Evolutionary conservation across 2,113 vertebrate genomes (phyloP).

Genomic region (Thymallus thymallus): DNA sequence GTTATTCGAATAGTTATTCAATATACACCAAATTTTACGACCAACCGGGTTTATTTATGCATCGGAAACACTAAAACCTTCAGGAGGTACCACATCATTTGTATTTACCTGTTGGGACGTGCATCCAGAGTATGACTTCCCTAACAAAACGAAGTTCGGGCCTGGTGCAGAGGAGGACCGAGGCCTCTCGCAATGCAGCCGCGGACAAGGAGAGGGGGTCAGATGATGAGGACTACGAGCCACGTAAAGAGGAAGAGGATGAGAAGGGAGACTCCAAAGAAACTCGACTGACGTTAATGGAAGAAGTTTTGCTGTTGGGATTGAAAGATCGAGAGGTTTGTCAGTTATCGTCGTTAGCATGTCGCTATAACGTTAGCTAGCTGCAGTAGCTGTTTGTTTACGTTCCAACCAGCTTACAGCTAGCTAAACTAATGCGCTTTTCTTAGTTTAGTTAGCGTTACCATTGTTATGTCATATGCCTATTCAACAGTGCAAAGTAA

Average conservation of each 20-base stretch:
- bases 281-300: constrained; percentile 94
- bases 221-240: constrained; percentile 79
- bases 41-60: background rate
- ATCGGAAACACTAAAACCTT: background rate
- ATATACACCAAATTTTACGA: background rate
- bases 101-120: constrained; percentile 29
- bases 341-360: constrained; percentile 1
- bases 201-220: constrained; percentile 80
- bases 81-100: constrained; percentile 33
- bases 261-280: constrained; percentile 93
- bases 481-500: no score
- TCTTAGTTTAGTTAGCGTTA: background rate
- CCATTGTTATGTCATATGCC: background rate
- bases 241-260: constrained; percentile 86
- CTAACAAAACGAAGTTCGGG: constrained; percentile 90
- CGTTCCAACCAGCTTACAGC: background rate
- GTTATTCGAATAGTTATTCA: background rate
- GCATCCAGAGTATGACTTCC: constrained; percentile 78
- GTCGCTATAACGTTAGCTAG: background rate
- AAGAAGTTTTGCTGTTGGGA: constrained; percentile 93
- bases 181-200: constrained; percentile 88
- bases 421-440: background rate
- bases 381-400: background rate
- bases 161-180: constrained; percentile 94
- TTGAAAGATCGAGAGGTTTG: constrained; percentile 96